Percentiles rank a stretch among this genome's conserved stretches.
Evolutionary conservation across 2,113 vertebrate genomes (phyloP).

Genomic region (Xenopus tropicalis): UCB_Xtro_10.0 CM004444.2:35424501-35425000

Average conservation of each 20-base stretch:
- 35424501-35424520: conserved; percentile 1
- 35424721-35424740: too few relatives aligned
- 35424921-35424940: conserved; percentile 71
- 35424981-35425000: too few relatives aligned
- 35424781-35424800: too few relatives aligned
- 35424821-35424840: too few relatives aligned
- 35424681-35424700: too few relatives aligned
- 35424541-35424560: neutral
- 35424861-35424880: conserved; percentile 67
- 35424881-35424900: conserved; percentile 67
- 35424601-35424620: neutral
- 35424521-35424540: neutral
- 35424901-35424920: conserved; percentile 65
- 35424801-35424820: too few relatives aligned
- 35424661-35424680: too few relatives aligned
- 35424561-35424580: neutral
- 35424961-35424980: neutral
- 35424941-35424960: conserved; percentile 60
- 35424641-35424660: conserved; percentile 24
- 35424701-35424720: too few relatives aligned
- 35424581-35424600: too few relatives aligned
- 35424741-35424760: too few relatives aligned
- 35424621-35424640: conserved; percentile 2
- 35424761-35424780: too few relatives aligned
- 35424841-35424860: conserved; percentile 51